These are phyloP conservation scores for Diacarnus erythraeanus DNA, from an alignment of 37 sponge, comb jelly and placozoan genomes.

Conservation along the genomic window DNA sequence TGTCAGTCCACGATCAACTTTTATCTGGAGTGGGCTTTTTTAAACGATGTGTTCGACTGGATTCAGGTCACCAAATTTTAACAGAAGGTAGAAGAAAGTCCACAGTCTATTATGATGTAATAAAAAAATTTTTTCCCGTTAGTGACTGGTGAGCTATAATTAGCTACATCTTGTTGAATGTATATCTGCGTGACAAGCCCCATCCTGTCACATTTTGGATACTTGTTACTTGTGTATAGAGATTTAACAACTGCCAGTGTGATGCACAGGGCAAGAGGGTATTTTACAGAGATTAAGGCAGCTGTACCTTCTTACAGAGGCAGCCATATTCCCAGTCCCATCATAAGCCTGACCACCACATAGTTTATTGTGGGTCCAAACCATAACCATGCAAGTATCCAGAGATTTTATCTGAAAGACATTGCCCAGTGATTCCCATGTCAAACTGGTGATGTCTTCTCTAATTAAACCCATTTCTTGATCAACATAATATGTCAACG, in stretches of 20 bases:
- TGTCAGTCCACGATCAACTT: too few relatives aligned
- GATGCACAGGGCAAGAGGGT: slow-evolving; percentile 41
- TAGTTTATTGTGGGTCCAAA: slow-evolving; percentile 51
- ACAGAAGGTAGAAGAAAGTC: too few relatives aligned
- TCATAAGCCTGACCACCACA: slow-evolving; percentile 81
- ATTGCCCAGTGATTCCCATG: slow-evolving; percentile 59
- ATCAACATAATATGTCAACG: slow-evolving; percentile 64
- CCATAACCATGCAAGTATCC: slow-evolving; percentile 13
- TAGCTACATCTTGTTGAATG: too few relatives aligned
- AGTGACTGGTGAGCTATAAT: too few relatives aligned
- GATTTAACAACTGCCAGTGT: slow-evolving; percentile 51
- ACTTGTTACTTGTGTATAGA: slow-evolving; percentile 15
- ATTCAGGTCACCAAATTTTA: too few relatives aligned
- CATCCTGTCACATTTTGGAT: slow-evolving; percentile 38
- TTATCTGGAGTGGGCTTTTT: too few relatives aligned
- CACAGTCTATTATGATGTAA: too few relatives aligned
- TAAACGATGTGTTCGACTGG: too few relatives aligned
- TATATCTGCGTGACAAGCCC: too few relatives aligned
- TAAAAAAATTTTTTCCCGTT: too few relatives aligned
- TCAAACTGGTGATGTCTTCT: slow-evolving; percentile 63
- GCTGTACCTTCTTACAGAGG: slow-evolving; percentile 32
- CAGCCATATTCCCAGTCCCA: slow-evolving; percentile 74
- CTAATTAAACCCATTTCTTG: slow-evolving; percentile 21
- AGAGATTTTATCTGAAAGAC: slow-evolving; percentile 50
- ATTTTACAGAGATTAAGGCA: slow-evolving; percentile 13